phyloP scores from a whole-genome alignment of 2,113 vertebrate genomes.

The Pongo pygmaeus region DNA sequence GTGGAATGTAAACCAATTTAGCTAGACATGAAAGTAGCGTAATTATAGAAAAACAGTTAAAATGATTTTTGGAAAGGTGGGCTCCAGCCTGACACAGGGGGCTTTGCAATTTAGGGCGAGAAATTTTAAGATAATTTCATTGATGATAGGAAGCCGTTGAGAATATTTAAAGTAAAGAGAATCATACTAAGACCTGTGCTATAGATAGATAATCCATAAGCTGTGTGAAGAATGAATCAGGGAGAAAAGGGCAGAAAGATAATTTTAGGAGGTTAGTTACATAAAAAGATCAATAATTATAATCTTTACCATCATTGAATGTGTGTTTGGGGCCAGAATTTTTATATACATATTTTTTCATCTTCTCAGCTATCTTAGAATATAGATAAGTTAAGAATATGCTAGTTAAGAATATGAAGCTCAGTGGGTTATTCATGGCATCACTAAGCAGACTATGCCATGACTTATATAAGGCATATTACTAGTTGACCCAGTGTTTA shows the following conservation, averaged over 20 bases:
- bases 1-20: not conserved
- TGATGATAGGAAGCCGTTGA: not conserved
- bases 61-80: not conserved
- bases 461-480: not conserved
- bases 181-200: not conserved
- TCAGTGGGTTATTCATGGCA: not conserved
- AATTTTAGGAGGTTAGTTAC: not conserved
- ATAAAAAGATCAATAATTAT: not conserved
- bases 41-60: not conserved
- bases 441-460: not conserved
- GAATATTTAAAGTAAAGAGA: not conserved
- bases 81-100: not conserved
- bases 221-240: not conserved
- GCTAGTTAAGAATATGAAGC: not conserved
- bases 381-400: too few relatives aligned
- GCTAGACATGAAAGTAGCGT: not conserved
- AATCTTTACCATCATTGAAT: not conserved
- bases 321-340: not conserved
- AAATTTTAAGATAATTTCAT: not conserved
- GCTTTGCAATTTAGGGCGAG: not conserved
- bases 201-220: not conserved
- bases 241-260: not conserved
- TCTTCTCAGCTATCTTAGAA: not conserved
- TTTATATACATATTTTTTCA: not conserved
- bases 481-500: not conserved